Conservation (phyloP, 2,888 invertebrate genomes). For the Himalopsyche anomala region DNA sequence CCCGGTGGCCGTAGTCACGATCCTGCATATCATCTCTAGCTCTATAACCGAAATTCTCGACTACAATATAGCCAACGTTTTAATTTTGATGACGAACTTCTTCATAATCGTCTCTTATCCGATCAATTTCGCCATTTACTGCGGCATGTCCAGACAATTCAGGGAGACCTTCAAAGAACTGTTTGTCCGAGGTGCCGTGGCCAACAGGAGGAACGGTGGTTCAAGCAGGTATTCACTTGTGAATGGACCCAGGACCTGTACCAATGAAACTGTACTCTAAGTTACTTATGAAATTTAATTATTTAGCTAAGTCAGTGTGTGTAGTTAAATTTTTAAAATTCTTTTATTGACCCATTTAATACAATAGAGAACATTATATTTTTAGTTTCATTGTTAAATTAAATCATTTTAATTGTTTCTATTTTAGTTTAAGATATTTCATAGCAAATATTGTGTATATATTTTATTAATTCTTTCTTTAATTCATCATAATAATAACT, state of each 20-base stretch:
- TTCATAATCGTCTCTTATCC: slow-evolving; percentile 94
- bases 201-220: slow-evolving; percentile 81
- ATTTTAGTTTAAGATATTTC: no score
- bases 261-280: slow-evolving; percentile 89
- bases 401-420: no score
- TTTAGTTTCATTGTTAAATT: no score
- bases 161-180: slow-evolving; percentile 93
- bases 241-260: slow-evolving; percentile 88
- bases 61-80: slow-evolving; percentile 86
- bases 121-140: slow-evolving; percentile 96
- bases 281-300: not conserved
- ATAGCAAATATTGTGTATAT: no score
- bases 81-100: slow-evolving; percentile 91
- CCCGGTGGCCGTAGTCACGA: slow-evolving; percentile 88
- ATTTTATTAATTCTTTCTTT: no score
- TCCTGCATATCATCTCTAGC: slow-evolving; percentile 89
- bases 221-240: slow-evolving; percentile 89
- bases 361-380: no score
- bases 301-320: not conserved
- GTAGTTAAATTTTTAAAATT: not conserved
- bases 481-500: no score
- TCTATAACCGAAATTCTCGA: slow-evolving; percentile 84
- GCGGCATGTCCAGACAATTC: slow-evolving; percentile 96
- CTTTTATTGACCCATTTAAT: not conserved
- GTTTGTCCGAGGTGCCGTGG: slow-evolving; percentile 82